These are phyloP conservation scores for Sciurus vulgaris DNA, from an alignment of 2,797 vertebrate species.

Conservation along the genomic window DNA sequence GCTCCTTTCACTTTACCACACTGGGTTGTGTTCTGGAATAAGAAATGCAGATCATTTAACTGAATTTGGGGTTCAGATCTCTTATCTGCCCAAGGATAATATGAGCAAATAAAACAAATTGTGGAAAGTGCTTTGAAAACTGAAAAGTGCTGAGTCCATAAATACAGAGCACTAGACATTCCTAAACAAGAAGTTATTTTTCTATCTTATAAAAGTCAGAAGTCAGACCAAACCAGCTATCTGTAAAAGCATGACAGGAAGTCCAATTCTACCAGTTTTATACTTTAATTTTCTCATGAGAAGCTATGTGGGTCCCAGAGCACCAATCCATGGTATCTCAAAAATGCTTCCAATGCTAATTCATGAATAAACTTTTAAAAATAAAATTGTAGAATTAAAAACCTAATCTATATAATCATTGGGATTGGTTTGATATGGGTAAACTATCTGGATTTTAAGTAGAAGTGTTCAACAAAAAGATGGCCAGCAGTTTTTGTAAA, in stretches of 20 bases:
- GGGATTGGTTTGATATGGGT: neutral
- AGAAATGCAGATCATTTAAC: neutral
- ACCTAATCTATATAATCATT: neutral
- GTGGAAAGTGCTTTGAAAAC: slow-evolving; percentile 14
- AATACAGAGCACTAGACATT: neutral
- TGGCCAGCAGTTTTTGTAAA: neutral
- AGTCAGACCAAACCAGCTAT: neutral
- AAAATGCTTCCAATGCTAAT: slow-evolving; percentile 1
- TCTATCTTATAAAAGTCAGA: neutral
- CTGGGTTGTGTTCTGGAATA: neutral
- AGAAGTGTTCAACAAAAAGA: neutral
- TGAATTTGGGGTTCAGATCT: neutral
- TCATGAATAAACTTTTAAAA: neutral
- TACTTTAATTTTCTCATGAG: neutral
- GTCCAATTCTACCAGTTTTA: neutral
- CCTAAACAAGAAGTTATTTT: slow-evolving; percentile 21
- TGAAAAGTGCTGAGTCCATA: neutral
- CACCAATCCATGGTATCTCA: neutral
- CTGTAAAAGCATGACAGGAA: neutral
- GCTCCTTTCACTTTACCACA: neutral
- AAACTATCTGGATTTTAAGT: neutral
- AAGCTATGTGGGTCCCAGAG: no score
- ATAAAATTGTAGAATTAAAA: neutral
- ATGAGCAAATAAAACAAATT: neutral
- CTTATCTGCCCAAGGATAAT: neutral